These are phyloP conservation scores for Antrozous pallidus DNA, from an alignment of 2,797 vertebrate species.

Conservation along the genomic window DNA sequence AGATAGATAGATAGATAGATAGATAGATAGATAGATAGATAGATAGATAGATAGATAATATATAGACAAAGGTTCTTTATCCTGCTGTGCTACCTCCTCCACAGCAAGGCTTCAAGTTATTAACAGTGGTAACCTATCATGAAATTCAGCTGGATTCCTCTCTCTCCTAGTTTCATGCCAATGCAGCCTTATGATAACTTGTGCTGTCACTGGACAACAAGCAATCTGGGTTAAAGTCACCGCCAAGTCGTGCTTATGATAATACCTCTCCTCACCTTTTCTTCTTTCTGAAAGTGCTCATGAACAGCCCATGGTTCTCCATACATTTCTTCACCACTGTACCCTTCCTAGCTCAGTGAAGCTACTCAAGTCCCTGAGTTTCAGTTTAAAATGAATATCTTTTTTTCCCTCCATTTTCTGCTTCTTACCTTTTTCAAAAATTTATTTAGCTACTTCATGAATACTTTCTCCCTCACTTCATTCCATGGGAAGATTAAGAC, in stretches of 20 bases:
- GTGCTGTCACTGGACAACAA: background rate
- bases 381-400: background rate
- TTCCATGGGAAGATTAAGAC: background rate
- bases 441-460: background rate
- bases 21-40: too few species aligned
- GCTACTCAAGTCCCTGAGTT: background rate
- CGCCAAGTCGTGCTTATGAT: background rate
- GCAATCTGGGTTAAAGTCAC: background rate
- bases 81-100: background rate
- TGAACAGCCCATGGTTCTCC: background rate
- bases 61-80: background rate
- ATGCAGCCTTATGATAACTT: background rate
- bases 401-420: background rate
- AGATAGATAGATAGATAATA: background rate
- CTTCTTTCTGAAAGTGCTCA: background rate
- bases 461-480: background rate
- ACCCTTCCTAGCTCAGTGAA: background rate
- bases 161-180: background rate
- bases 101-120: background rate
- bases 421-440: background rate
- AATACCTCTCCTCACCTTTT: background rate
- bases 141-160: background rate
- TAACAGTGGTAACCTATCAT: background rate
- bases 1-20: background rate
- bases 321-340: background rate